Evolutionary conservation across 2,797 vertebrate genomes (phyloP), one percentile per base, ranked within the genome.

Genomic region (Alcedo atthis): DNA sequence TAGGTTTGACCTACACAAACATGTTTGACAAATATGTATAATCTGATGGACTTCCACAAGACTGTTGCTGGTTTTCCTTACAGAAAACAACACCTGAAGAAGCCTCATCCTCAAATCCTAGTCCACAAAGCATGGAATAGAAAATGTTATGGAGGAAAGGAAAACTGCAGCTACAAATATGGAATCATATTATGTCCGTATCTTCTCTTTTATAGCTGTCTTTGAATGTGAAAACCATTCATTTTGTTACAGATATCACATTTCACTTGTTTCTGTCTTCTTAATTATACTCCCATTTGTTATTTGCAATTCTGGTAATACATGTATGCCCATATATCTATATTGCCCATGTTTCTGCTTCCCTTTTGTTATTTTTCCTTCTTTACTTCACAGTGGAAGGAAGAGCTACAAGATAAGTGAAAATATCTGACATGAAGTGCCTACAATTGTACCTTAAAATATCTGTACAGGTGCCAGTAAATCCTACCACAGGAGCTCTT

Each of bases 381-480:
- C 54, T 81, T 77, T 61, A 82, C 30, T 63, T 5, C 7, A 1
- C 85, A 95, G 83, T 48, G 70, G 83, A 87, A 89, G 59, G 92
- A 76, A 89, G 67, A 95, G 88, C 74, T 81, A 42, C 28, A 95
- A 90, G 49, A 62, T 6, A 93, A 32, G 66, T 83, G 90, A 94
- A 95, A 94, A 96, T 48, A 43, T 64, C 79, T 79, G 93, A 71
- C 54, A 87, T 40, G 57, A 93, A 87, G 62, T 5, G 55, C 62
- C 20, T 81, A 51, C 62, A 73, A 71, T 68, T 84, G 67, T 87
- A 95, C 64, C 61, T 94, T 94, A 81, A 97, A 97, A 97, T 93
- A 62, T 92, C 93, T 87, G 57, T 94, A 83, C 26, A 92, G 73
- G 82, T 83, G 87, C 96, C 95, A 96, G 90, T 75, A 97, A 97